Conservation (phyloP, 2,113 vertebrate genomes). For the Chamaea fasciata region DNA sequence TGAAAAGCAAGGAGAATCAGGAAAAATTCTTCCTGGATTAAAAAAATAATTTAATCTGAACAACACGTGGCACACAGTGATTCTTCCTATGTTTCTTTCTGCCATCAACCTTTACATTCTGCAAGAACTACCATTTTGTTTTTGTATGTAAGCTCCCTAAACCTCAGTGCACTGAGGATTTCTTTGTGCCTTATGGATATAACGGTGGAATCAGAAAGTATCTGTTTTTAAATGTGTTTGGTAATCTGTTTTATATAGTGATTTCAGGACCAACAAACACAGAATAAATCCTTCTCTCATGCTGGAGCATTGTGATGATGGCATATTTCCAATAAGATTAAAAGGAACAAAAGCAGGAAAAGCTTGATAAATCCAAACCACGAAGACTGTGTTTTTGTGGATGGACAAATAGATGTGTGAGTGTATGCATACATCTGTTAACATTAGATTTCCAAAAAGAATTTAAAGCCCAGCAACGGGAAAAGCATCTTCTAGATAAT, state of each 20-base stretch:
- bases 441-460: neutral
- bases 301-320: neutral
- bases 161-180: neutral
- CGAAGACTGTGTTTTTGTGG: neutral
- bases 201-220: neutral
- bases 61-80: neutral
- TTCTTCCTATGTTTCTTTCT: neutral
- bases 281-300: conserved; percentile 2
- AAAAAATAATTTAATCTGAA: neutral
- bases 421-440: neutral
- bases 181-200: neutral
- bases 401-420: neutral
- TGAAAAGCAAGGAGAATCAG: neutral
- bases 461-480: conserved; percentile 15
- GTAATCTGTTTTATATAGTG: neutral
- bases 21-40: neutral
- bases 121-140: neutral
- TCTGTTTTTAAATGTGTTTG: neutral
- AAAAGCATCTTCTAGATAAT: conserved; percentile 15
- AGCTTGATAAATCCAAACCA: conserved; percentile 3
- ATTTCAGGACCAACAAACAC: neutral
- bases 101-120: neutral
- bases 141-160: neutral
- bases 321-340: neutral
- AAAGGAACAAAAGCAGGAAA: conserved; percentile 14